These are phyloP conservation scores for Prosopocoilus inquinatus DNA, from an alignment of 2,888 invertebrate genomes.

Conservation along the genomic window DNA sequence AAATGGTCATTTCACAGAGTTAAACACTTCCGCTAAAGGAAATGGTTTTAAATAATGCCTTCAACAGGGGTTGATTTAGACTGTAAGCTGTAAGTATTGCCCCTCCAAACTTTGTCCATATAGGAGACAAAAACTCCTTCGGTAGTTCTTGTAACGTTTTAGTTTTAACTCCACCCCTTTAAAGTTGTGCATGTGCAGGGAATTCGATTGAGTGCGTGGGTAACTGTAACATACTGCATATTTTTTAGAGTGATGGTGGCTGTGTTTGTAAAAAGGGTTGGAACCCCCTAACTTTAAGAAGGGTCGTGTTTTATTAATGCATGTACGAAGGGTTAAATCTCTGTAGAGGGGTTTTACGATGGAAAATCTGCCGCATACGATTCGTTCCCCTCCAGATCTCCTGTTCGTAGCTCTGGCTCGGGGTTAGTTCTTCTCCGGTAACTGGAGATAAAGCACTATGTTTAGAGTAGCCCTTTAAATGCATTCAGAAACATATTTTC, in stretches of 20 bases:
- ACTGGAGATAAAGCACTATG: constrained; percentile 36
- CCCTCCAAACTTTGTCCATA: too few relatives aligned
- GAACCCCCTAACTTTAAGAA: constrained; percentile 18
- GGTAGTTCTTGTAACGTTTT: too few relatives aligned
- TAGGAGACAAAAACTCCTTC: too few relatives aligned
- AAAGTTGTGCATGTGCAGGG: too few relatives aligned
- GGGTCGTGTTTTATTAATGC: constrained; percentile 15
- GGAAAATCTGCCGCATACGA: constrained; percentile 7
- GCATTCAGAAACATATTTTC: too few relatives aligned
- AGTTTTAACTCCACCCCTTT: too few relatives aligned
- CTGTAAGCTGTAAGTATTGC: too few relatives aligned
- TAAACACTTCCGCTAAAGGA: too few relatives aligned
- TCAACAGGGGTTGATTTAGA: too few relatives aligned
- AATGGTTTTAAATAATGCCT: too few relatives aligned
- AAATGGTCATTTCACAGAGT: not conserved
- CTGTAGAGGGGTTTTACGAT: constrained; percentile 19
- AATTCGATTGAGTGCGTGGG: too few relatives aligned
- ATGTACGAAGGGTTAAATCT: constrained; percentile 21
- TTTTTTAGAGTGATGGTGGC: not conserved
- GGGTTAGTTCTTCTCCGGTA: constrained; percentile 24
- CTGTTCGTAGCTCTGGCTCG: constrained; percentile 8
- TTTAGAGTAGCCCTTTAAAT: constrained; percentile 42
- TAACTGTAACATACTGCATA: not conserved
- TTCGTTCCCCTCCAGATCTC: constrained; percentile 28
- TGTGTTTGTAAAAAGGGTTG: constrained; percentile 13